Conservation (phyloP, 2,797 vertebrate species). For the Sebastes hubbsi region DNA sequence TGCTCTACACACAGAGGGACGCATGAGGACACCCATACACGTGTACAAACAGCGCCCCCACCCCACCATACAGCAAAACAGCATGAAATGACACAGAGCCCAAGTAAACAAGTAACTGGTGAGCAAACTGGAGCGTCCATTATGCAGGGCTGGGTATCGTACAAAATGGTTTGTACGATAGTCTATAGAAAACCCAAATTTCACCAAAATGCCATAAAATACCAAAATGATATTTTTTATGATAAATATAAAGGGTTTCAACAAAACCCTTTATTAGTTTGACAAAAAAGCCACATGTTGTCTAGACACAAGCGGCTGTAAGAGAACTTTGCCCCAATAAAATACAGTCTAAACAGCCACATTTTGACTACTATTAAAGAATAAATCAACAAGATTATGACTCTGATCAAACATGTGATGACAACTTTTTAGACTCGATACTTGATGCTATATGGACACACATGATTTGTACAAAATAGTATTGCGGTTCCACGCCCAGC, state of each 20-base stretch:
- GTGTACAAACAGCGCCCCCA: too few relatives aligned
- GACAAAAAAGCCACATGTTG: background rate
- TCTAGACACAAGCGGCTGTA: background rate
- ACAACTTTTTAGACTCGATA: background rate
- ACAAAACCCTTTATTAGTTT: background rate
- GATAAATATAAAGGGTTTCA: background rate
- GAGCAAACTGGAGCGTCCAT: background rate
- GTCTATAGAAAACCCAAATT: background rate
- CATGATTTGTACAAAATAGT: too few relatives aligned
- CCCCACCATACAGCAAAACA: background rate
- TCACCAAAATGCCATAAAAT: background rate
- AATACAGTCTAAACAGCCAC: background rate
- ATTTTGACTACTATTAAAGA: background rate
- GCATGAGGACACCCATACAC: too few relatives aligned
- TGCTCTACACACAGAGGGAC: too few relatives aligned
- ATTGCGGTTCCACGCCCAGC: background rate
- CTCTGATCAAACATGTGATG: too few relatives aligned
- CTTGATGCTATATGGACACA: background rate
- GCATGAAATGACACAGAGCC: background rate
- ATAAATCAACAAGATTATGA: background rate
- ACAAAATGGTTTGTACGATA: background rate
- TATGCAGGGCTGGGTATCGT: background rate
- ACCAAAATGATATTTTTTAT: background rate
- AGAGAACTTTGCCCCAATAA: background rate
- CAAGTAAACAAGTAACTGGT: background rate